A percentile compares a stretch with the other conserved stretches of the same genome.
These are phyloP conservation scores for Phylloscopus collybita DNA, from an alignment of 2,797 vertebrate species.

Conservation along the genomic window DNA sequence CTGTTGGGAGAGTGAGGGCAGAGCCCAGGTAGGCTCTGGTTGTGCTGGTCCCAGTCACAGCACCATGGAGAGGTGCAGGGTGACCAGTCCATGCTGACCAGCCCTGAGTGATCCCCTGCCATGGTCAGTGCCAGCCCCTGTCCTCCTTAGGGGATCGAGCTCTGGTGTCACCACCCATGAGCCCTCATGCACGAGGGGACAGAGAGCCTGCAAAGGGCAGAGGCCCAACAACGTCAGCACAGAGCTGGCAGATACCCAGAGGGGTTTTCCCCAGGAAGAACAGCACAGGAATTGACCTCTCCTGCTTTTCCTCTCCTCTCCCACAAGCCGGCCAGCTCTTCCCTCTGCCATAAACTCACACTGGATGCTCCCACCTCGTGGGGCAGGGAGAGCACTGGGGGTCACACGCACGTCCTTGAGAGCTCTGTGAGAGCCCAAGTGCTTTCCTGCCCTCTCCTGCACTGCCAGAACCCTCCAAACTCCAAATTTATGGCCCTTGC, in stretches of 20 bases:
- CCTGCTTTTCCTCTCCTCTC: neutral
- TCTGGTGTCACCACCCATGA: neutral
- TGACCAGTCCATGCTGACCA: neutral
- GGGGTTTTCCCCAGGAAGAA: neutral
- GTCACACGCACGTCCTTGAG: rapidly evolving
- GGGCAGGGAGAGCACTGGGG: neutral
- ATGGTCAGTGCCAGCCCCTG: neutral
- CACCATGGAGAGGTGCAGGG: neutral
- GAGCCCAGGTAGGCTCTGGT: neutral
- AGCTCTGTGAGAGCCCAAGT: neutral
- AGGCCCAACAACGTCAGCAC: rapidly evolving
- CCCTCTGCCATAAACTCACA: neutral
- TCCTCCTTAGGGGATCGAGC: neutral
- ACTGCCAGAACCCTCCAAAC: neutral
- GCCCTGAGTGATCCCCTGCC: neutral
- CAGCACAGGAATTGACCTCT: neutral
- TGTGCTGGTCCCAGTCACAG: neutral
- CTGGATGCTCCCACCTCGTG: neutral
- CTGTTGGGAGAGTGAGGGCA: neutral
- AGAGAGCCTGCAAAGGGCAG: neutral
- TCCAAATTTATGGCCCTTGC: neutral
- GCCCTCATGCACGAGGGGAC: neutral
- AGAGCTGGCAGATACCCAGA: neutral
- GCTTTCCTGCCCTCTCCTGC: neutral
- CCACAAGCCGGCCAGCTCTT: neutral